Evolutionary conservation across 2,888 invertebrate genomes (phyloP).

Genomic region (Hoplodrina blanda): DNA sequence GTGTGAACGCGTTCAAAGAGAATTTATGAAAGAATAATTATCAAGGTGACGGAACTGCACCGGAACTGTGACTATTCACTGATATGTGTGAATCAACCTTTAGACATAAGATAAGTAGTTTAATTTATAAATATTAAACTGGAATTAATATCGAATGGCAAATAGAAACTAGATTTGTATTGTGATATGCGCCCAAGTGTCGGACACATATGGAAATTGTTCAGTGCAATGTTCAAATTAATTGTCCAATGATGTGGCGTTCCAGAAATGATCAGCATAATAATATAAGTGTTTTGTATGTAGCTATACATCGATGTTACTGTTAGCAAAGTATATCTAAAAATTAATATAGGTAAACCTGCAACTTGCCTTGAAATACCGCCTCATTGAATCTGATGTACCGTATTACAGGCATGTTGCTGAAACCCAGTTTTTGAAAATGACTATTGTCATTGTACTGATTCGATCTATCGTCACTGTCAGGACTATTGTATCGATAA

Average conservation of each 20-base stretch:
- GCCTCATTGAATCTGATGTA: slow-evolving; percentile 15
- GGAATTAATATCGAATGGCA: slow-evolving; percentile 2
- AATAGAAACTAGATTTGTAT: not conserved
- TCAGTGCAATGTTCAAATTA: not conserved
- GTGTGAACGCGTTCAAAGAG: no score
- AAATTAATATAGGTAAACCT: not conserved
- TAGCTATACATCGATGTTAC: not conserved
- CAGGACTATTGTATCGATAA: slow-evolving; percentile 25
- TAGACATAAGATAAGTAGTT: not conserved
- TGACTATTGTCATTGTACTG: not conserved
- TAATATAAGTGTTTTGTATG: not conserved
- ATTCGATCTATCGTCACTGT: slow-evolving; percentile 16
- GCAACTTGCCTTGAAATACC: slow-evolving; percentile 10
- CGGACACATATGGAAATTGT: not conserved
- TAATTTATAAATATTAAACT: slow-evolving; percentile 4
- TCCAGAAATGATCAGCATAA: not conserved
- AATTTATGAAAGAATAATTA: no score
- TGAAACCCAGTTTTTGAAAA: not conserved
- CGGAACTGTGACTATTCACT: no score
- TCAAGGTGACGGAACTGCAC: no score
- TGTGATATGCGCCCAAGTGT: not conserved
- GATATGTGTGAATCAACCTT: not conserved
- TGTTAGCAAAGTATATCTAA: not conserved
- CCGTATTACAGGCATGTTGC: not conserved
- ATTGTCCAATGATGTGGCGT: not conserved